These are phyloP conservation scores for Hyaena hyaena DNA, from an alignment of 2,113 vertebrate species.

Conservation along the genomic window DNA sequence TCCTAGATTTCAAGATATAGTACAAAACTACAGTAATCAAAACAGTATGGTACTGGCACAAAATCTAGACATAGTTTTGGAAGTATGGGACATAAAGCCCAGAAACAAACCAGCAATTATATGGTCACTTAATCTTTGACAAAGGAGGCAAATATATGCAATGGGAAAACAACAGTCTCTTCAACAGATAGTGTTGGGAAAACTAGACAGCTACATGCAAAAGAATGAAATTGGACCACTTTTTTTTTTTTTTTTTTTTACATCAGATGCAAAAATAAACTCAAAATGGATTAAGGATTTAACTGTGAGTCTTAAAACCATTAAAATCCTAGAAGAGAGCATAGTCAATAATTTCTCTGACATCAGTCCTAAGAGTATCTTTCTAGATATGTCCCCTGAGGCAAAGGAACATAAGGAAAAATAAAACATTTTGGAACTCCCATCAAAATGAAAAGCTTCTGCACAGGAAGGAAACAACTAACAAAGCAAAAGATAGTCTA, in stretches of 20 bases:
- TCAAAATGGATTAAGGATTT: not conserved
- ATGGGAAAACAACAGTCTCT: not conserved
- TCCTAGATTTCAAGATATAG: not conserved
- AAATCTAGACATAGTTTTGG: not conserved
- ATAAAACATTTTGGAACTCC: not conserved
- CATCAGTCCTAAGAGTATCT: not conserved
- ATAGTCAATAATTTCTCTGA: not conserved
- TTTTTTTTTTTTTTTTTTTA: not conserved
- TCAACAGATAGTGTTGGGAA: not conserved
- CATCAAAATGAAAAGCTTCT: not conserved
- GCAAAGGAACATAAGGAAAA: not conserved
- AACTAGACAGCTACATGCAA: not conserved
- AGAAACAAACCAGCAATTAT: not conserved
- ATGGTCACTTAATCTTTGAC: not conserved
- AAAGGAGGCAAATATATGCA: not conserved
- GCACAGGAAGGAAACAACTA: not conserved
- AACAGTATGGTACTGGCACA: not conserved
- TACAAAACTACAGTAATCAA: not conserved
- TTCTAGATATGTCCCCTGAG: not conserved
- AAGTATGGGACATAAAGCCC: not conserved
- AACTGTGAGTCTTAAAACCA: not conserved
- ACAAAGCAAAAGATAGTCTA: not conserved
- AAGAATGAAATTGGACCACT: not conserved
- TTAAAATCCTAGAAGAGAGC: not conserved
- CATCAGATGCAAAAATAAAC: not conserved